Evolutionary conservation across 1,140 invertebrate genomes (phyloP).

Genomic region (Octopus bimaculoides): DNA sequence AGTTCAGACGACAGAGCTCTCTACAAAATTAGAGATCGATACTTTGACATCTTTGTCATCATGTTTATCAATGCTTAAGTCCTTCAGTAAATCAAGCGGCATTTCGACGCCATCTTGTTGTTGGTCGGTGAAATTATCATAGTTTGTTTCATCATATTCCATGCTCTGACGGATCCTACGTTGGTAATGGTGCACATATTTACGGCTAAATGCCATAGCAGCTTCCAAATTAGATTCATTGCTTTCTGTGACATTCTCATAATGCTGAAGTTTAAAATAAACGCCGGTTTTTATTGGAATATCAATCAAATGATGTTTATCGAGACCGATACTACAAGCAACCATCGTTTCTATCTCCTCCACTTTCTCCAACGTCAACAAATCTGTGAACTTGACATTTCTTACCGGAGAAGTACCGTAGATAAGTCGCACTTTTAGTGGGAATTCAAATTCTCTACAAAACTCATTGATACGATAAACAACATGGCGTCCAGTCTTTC

Average conservation of each 20-base stretch:
- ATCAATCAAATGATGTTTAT: conserved; percentile 46
- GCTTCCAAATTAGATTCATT: too few relatives aligned
- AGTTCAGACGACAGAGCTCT: too few relatives aligned
- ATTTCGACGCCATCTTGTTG: background rate
- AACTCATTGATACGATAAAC: conserved; percentile 48
- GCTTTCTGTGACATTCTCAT: too few relatives aligned
- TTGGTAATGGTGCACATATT: too few relatives aligned
- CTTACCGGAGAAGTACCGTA: conserved; percentile 47
- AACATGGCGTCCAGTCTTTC: conserved; percentile 28
- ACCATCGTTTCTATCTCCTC: conserved; percentile 31
- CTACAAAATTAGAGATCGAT: too few relatives aligned
- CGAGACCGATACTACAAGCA: conserved; percentile 40
- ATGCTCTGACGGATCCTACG: too few relatives aligned
- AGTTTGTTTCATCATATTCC: too few relatives aligned
- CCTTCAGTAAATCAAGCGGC: background rate
- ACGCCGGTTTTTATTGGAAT: conserved; percentile 25
- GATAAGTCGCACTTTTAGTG: conserved; percentile 42
- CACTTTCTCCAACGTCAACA: conserved; percentile 33
- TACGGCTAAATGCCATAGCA: too few relatives aligned
- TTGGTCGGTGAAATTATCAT: too few relatives aligned
- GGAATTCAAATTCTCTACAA: conserved; percentile 34
- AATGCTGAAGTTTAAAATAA: too few relatives aligned
- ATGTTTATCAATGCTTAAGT: background rate
- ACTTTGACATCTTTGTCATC: too few relatives aligned
- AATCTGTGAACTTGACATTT: conserved; percentile 47